Evolutionary conservation across 30 jellyfish, hydroid and myxozoan species (phyloP), one percentile per base, ranked within the genome.

Genomic region (Aurelia coerulea): DNA sequence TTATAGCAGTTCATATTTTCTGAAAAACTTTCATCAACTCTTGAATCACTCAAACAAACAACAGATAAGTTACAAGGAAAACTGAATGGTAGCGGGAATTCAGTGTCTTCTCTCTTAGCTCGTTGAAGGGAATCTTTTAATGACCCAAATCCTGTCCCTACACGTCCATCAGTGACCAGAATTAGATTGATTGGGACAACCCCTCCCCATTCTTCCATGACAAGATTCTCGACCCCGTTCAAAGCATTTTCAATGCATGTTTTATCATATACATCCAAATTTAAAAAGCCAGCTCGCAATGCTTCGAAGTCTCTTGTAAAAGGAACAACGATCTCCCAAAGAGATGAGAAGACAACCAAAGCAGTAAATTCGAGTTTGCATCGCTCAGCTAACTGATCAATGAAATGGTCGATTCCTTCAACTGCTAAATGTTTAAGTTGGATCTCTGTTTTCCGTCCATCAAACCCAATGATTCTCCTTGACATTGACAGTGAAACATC

Each of bases 401-500:
- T 78, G 75, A 88, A 94, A 74, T 79, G 64, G 41, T 59, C 41
- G 60, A 94, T 80, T 33, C 97, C 96, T 9, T 67, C 63, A 12
- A 52, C 74, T 15, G 98, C 98, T 2, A 94, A 68, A 60, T 88
- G 90, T 39, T 68, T 62, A 15, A 86, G 72, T 52, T 81, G 92
- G 60, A 76, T 49, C 35, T 87, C 91, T 4, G 79, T 77, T 15
- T 80, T 83, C 17, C 88, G 78, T n/a, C 91, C 91, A 50, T 77
- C 83, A 34, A 19, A 68, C 29, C 85, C 85, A 34, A 32, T 37
- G 51, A 83, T 63, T 59, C 94, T 62, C 50, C 96, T 85, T 5
- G 97, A 71, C 98, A 94, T 94, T 41, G 98, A 94, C 74, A 94
- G 83, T 3, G 98, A 94, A 68, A 87, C 97, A 69, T 94, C 98